These are phyloP conservation scores for Takifugu rubripes DNA, from an alignment of 2,797 vertebrate species.

Conservation along the genomic window DNA sequence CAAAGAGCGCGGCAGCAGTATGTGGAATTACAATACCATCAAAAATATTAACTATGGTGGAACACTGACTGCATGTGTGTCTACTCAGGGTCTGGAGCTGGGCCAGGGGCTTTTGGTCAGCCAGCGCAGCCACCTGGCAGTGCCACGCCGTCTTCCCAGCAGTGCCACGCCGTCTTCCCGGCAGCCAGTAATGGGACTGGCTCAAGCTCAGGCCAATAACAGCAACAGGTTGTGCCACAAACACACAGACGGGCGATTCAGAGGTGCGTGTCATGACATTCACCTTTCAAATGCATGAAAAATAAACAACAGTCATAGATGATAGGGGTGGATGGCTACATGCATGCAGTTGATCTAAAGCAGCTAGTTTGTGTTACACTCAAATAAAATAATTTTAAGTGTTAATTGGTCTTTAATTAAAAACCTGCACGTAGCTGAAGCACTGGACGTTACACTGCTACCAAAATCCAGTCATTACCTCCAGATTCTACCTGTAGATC, in stretches of 20 bases:
- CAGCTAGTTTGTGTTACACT: too few species aligned
- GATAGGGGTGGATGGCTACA: too few species aligned
- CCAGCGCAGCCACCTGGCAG: constrained; percentile 58
- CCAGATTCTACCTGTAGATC: too few species aligned
- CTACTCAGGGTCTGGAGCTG: constrained; percentile 80
- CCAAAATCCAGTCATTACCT: too few species aligned
- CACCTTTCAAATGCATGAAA: too few species aligned
- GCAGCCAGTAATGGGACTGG: constrained; percentile 75
- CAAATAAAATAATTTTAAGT: too few species aligned
- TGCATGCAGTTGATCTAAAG: too few species aligned
- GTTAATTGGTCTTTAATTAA: too few species aligned
- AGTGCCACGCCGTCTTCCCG: constrained; percentile 82
- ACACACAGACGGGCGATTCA: constrained; percentile 63
- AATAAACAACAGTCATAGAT: too few species aligned
- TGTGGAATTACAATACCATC: constrained; percentile 53
- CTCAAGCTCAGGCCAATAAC: constrained; percentile 93
- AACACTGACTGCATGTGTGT: constrained; percentile 8
- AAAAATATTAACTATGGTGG: background rate
- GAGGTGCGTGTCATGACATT: constrained; percentile 47
- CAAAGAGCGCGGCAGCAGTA: constrained; percentile 98
- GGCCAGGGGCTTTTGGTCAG: constrained; percentile 60
- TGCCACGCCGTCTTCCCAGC: too few species aligned
- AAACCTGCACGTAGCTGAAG: too few species aligned
- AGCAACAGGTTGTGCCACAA: constrained; percentile 82
- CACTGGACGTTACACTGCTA: too few species aligned